Evolutionary conservation across 2,113 vertebrate genomes (phyloP), one percentile per base, ranked within the genome.

Genomic region (Clarias gariepinus): DNA sequence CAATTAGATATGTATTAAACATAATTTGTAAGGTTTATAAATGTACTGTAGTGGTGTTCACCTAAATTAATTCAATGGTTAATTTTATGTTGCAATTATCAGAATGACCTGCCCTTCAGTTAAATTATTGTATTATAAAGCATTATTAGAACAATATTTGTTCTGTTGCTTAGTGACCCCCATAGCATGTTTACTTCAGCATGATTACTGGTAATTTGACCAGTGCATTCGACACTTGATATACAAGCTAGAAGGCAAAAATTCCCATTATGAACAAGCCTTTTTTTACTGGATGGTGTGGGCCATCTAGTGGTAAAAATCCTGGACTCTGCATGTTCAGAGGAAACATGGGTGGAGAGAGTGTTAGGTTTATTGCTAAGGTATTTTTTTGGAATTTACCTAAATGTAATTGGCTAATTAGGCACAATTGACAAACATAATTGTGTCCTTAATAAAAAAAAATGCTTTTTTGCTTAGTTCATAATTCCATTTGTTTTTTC

Each of bases 291-390:
- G 30, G 30, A 33, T 71, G 12, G 58, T 19, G 23, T n/a, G 60
- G 18, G 80, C 87, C 87, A 88, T 86, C 84, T 79, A 82, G 84
- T 85, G 87, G 83, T 66, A 68, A 47, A 36, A 84, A 41, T 19
- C 25, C 0, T 83, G 53, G 64, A 68, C 41, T 52, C 28, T 23
- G 19, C 30, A 61, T 61, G 23, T 60, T 83, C 82, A 13, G 68
- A 52, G 53, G 10, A n/a, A n/a, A n/a, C n/a, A n/a, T n/a, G n/a
- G n/a, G n/a, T n/a, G n/a, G n/a, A n/a, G n/a, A n/a, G n/a, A 47
- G 21, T 15, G 73, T 76, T 47, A 73, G 19, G 11, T 76, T 52
- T 53, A n/a, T 15, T n/a, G 23, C 41, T 73, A 47, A 41, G 33
- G 33, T 73, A 23, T 23, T 73, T 23, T 73, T 19, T 73, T 73